A percentile compares a stretch with the other conserved stretches of the same genome.
phyloP scores from a whole-genome alignment of 2,113 vertebrate genomes.

The Gnathonemus echidnorhynchus region DNA sequence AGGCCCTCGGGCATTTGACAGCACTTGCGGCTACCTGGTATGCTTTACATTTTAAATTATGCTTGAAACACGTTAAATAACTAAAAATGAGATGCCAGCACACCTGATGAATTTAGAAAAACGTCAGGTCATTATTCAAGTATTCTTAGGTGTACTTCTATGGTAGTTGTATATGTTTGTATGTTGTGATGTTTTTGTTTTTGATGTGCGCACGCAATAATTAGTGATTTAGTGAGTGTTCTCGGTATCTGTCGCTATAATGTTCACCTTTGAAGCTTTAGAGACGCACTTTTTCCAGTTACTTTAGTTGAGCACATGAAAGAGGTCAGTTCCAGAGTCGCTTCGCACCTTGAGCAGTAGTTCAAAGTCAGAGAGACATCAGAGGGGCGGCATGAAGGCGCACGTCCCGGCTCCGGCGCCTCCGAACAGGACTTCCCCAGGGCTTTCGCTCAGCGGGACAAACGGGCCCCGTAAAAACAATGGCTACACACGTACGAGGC shows the following conservation, averaged over 20 bases:
- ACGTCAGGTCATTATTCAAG: neutral
- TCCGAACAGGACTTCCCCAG: slow-evolving; percentile 63
- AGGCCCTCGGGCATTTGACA: neutral
- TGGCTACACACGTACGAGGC: neutral
- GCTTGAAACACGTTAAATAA: neutral
- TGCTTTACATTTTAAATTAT: neutral
- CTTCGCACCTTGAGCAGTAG: slow-evolving; percentile 56
- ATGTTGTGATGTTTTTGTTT: neutral
- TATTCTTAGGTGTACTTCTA: neutral
- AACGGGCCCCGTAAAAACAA: slow-evolving; percentile 51
- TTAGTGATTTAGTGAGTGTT: neutral
- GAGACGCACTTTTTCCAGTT: neutral
- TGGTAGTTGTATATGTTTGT: neutral
- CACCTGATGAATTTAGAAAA: neutral
- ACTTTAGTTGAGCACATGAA: slow-evolving; percentile 6
- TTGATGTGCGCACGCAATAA: neutral
- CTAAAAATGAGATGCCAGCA: neutral
- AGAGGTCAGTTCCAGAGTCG: slow-evolving; percentile 32
- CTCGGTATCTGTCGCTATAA: neutral
- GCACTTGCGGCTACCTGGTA: neutral
- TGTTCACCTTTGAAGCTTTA: neutral
- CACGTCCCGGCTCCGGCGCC: slow-evolving; percentile 57
- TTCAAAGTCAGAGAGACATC: slow-evolving; percentile 65
- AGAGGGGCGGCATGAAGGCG: slow-evolving; percentile 60
- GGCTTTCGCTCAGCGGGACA: slow-evolving; percentile 49